phyloP scores from a whole-genome alignment of 2,797 vertebrate species.

The Rhinoraja longicauda region DNA sequence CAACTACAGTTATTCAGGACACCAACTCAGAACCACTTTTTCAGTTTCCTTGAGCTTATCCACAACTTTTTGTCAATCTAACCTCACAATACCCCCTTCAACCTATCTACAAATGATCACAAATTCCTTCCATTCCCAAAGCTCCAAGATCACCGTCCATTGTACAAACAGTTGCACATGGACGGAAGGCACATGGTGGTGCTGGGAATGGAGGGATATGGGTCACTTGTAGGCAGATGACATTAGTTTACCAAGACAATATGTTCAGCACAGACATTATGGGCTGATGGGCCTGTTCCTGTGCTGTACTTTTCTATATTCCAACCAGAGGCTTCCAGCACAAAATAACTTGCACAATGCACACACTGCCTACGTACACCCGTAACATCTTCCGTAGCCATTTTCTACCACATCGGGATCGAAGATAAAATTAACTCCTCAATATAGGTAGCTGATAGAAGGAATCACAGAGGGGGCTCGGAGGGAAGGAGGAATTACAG shows the following conservation, averaged over 20 bases:
- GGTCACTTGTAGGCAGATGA: too few species aligned
- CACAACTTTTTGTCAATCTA: neutral
- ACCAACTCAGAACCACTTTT: neutral
- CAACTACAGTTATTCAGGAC: neutral
- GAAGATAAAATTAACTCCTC: neutral
- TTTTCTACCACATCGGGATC: neutral
- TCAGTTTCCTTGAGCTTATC: neutral
- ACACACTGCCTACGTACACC: neutral
- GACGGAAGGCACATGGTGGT: too few species aligned
- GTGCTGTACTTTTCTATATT: too few species aligned
- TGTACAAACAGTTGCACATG: neutral
- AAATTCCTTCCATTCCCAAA: neutral
- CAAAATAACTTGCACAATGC: neutral
- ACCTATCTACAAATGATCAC: neutral
- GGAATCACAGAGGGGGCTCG: too few species aligned
- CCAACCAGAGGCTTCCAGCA: neutral
- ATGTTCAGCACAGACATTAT: too few species aligned
- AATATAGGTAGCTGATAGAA: too few species aligned
- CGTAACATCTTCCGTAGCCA: neutral
- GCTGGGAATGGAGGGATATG: too few species aligned
- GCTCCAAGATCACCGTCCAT: neutral
- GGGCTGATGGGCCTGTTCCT: too few species aligned
- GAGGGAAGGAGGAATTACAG: too few species aligned
- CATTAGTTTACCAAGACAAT: too few species aligned
- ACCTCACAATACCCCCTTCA: neutral